Conservation (phyloP, 2,113 vertebrate genomes). For the Narcine bancroftii region DNA sequence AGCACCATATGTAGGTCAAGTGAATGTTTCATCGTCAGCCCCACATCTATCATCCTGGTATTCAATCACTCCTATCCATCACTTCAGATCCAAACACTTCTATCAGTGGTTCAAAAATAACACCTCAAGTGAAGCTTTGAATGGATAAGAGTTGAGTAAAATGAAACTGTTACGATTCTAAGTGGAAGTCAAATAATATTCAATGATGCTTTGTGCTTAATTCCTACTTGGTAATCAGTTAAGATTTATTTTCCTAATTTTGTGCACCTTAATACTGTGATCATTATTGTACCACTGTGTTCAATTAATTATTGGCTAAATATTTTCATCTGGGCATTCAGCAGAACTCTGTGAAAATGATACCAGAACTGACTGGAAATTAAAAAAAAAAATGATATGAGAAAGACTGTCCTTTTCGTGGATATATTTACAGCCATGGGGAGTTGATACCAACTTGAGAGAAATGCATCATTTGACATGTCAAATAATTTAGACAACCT, state of each 20-base stretch:
- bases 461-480: background rate
- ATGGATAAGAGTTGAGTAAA: background rate
- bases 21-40: background rate
- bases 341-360: too few relatives aligned
- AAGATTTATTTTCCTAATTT: too few relatives aligned
- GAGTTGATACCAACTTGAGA: background rate
- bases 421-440: background rate
- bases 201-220: background rate
- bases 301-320: too few relatives aligned
- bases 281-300: too few relatives aligned
- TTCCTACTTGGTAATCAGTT: background rate
- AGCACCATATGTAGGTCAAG: background rate
- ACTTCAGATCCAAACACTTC: background rate
- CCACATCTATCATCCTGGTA: background rate
- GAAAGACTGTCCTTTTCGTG: background rate
- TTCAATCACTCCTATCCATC: background rate
- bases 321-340: too few relatives aligned
- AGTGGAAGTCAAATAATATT: background rate
- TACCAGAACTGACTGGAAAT: background rate
- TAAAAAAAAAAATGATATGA: background rate
- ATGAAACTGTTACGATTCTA: background rate
- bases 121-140: background rate
- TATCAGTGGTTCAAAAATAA: background rate
- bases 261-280: too few relatives aligned
- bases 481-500: too few relatives aligned